phyloP scores from a whole-genome alignment of 2,888 invertebrate species.

The Drosophila yooni region DNA sequence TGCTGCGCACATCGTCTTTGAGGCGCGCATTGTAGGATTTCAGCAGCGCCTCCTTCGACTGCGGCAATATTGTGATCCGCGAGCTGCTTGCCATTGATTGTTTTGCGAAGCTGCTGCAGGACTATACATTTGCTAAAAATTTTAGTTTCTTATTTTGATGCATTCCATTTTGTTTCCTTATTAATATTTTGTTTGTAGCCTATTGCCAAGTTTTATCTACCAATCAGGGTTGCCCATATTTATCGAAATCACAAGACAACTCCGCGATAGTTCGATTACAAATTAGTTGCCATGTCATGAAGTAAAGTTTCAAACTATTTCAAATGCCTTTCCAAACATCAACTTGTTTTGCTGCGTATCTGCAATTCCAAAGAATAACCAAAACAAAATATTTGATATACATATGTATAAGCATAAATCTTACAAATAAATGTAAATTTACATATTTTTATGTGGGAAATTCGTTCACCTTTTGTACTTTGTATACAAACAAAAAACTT shows the following conservation, averaged over 20 bases:
- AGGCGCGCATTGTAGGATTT: constrained; percentile 97
- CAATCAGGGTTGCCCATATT: constrained; percentile 10
- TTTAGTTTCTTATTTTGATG: background rate
- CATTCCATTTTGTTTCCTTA: background rate
- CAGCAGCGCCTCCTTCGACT: constrained; percentile 97
- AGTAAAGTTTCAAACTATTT: background rate
- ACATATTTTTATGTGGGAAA: background rate
- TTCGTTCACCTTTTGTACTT: background rate
- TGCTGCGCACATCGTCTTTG: constrained; percentile 98
- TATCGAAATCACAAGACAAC: constrained; percentile 1
- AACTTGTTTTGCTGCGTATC: background rate
- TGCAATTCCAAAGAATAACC: background rate
- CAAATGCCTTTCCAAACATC: background rate
- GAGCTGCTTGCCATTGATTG: constrained; percentile 54
- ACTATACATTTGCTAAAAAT: background rate
- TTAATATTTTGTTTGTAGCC: constrained; percentile 10
- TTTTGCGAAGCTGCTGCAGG: background rate
- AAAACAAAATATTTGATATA: background rate
- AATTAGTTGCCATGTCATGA: background rate
- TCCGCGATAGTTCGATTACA: background rate
- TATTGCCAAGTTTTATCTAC: background rate
- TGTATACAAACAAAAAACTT: background rate
- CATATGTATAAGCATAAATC: background rate
- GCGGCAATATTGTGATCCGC: constrained; percentile 87
- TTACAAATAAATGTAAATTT: background rate